Evolutionary conservation across 2,113 vertebrate genomes (phyloP).

Genomic region (Pollimyrus isidori): DNA sequence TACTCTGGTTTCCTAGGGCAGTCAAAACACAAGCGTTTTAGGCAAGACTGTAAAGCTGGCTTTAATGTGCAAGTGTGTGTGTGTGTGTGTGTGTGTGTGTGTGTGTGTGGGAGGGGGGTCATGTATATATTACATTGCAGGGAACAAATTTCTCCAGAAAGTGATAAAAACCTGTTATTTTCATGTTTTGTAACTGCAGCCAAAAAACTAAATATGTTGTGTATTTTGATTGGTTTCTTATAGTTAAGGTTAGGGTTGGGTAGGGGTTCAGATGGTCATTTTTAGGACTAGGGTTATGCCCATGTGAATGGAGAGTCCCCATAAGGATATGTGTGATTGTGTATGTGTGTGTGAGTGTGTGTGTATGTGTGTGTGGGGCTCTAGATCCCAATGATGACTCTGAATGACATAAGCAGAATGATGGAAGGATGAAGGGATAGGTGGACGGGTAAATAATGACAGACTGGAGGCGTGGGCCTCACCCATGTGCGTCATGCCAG

Average conservation of each 20-base stretch:
- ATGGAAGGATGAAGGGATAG: background rate
- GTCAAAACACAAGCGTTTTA: background rate
- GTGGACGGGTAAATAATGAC: background rate
- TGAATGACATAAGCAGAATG: background rate
- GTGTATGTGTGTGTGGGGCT: background rate
- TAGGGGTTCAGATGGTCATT: background rate
- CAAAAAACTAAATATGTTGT: background rate
- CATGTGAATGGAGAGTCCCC: background rate
- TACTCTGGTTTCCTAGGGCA: background rate
- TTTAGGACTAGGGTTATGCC: background rate
- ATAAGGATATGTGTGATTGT: background rate
- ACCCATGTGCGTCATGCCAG: slow-evolving; percentile 79
- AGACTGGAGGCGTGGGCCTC: slow-evolving; percentile 26
- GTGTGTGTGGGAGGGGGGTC: background rate
- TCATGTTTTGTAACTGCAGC: background rate
- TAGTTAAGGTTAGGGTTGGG: background rate
- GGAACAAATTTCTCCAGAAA: background rate
- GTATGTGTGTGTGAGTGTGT: background rate
- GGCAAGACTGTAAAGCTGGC: background rate
- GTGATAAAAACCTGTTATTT: background rate
- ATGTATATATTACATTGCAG: background rate
- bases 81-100: no score
- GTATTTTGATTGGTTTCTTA: background rate
- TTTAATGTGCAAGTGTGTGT: background rate
- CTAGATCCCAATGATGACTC: background rate